Percentiles rank a stretch among this genome's conserved stretches.
phyloP scores from a whole-genome alignment of 2,113 vertebrate species.

The Chionis minor region DNA sequence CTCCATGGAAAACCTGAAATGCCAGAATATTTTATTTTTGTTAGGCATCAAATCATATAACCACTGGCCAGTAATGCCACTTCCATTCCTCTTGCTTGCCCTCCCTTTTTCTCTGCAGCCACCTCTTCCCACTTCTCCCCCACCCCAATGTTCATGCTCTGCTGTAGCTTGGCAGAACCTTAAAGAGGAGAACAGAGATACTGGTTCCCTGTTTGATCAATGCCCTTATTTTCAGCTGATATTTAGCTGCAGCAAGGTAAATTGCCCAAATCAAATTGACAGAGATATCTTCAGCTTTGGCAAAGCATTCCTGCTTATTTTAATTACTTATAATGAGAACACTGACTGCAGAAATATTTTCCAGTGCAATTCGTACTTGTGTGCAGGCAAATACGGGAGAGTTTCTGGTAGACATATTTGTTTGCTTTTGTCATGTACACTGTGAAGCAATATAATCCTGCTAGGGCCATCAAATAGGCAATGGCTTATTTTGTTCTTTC shows the following conservation, averaged over 20 bases:
- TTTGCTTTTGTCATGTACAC: neutral
- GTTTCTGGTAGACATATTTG: neutral
- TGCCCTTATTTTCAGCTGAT: neutral
- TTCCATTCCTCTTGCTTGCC: neutral
- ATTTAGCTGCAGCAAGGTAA: neutral
- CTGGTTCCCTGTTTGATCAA: neutral
- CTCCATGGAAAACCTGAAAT: neutral
- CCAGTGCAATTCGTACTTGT: neutral
- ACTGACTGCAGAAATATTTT: neutral
- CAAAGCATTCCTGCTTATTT: neutral
- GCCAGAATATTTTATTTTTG: neutral
- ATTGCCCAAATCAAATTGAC: neutral
- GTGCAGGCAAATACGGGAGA: neutral
- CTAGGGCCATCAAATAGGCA: neutral
- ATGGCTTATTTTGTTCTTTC: neutral
- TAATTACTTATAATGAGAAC: neutral
- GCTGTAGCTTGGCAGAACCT: neutral
- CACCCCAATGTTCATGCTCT: neutral
- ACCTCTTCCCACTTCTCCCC: neutral
- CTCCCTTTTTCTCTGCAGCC: neutral
- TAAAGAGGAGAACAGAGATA: neutral
- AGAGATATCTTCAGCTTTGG: neutral
- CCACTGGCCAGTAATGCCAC: neutral
- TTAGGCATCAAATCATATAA: neutral
- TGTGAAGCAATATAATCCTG: neutral